Evolutionary conservation across 2,113 vertebrate genomes (phyloP).

Genomic region (Peromyscus leucopus): DNA sequence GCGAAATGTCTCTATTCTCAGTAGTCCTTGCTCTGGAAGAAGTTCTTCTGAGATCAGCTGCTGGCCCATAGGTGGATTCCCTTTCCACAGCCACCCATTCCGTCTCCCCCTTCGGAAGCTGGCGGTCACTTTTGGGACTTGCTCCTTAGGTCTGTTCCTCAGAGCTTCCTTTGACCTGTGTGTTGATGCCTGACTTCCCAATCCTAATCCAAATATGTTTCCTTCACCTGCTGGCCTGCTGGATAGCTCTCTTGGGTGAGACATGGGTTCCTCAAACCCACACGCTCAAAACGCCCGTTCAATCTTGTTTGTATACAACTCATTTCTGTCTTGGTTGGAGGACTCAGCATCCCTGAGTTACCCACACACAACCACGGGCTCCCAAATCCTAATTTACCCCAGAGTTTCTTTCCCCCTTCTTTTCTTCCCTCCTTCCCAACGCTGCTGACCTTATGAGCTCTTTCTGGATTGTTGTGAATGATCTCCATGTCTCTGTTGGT

Average conservation of each 20-base stretch:
- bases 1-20: not conserved
- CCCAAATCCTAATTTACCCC: not conserved
- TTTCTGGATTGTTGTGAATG: not conserved
- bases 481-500: not conserved
- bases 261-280: not conserved
- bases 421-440: not conserved
- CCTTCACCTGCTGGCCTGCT: not conserved
- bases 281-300: not conserved
- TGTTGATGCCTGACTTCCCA: not conserved
- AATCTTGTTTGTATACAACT: not conserved
- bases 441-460: not conserved
- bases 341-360: not conserved
- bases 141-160: not conserved
- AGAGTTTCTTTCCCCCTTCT: not conserved
- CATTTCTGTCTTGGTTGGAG: not conserved
- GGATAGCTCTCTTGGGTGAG: not conserved
- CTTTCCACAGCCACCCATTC: not conserved
- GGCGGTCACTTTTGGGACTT: not conserved
- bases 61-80: not conserved
- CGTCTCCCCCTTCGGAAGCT: not conserved
- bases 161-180: not conserved
- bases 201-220: not conserved
- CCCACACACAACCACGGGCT: not conserved
- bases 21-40: not conserved
- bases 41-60: not conserved